A percentile compares a stretch with the other conserved stretches of the same genome.
Evolutionary conservation across 2,113 vertebrate genomes (phyloP).

Genomic region (Meriones unguiculatus): DNA sequence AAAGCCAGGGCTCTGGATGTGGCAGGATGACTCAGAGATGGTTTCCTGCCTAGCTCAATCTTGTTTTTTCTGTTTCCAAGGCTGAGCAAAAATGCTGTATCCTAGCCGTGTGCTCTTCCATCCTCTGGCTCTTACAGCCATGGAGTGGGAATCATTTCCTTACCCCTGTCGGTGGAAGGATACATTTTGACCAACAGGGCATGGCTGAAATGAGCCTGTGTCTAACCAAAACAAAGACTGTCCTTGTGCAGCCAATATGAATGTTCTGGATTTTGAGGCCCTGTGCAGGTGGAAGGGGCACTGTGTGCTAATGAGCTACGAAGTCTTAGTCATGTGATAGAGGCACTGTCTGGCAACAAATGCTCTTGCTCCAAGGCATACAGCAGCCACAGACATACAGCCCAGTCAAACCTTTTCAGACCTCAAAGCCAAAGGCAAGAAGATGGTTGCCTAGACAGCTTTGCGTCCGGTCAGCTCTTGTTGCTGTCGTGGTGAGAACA

Average conservation of each 20-base stretch:
- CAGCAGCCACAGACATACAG: not conserved
- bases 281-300: not conserved
- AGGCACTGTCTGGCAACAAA: not conserved
- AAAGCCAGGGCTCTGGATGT: not conserved
- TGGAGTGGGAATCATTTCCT: not conserved
- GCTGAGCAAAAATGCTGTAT: no score
- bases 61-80: not conserved
- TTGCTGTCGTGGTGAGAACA: not conserved
- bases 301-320: not conserved
- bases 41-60: not conserved
- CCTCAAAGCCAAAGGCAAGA: not conserved
- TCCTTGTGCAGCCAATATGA: not conserved
- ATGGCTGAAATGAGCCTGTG: not conserved
- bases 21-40: not conserved
- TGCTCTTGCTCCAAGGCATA: not conserved
- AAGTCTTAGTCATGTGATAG: not conserved
- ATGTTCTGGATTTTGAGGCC: not conserved
- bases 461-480: not conserved
- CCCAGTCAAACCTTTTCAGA: not conserved
- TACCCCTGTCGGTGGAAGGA: not conserved
- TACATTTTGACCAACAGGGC: not conserved
- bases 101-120: not conserved
- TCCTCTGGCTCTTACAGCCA: not conserved
- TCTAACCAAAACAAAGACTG: not conserved
- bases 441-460: not conserved